These are phyloP conservation scores for Drosophila cracens DNA, from an alignment of 2,888 invertebrate species.

Conservation along the genomic window DNA sequence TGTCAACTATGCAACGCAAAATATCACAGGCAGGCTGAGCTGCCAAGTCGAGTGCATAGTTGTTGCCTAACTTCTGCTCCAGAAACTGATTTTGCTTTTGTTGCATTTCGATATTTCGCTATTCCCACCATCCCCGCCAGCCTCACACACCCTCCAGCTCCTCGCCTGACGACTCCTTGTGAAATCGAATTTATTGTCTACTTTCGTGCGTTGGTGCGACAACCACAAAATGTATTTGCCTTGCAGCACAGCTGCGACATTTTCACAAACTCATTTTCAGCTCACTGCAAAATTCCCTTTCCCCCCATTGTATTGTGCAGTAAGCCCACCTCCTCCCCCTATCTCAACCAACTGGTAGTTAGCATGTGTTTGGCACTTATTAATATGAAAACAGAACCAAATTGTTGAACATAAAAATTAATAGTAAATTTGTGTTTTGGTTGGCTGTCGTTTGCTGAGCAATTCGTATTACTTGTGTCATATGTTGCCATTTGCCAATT, in stretches of 20 bases:
- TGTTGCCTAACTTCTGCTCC: constrained; percentile 49
- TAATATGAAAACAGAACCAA: constrained; percentile 59
- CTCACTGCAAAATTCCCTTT: constrained; percentile 11
- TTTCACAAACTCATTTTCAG: constrained; percentile 51
- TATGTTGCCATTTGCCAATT: constrained; percentile 29
- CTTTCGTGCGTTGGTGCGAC: constrained; percentile 59
- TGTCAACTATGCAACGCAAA: constrained; percentile 61
- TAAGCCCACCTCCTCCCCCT: neutral
- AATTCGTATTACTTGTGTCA: constrained; percentile 9
- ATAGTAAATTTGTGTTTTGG: constrained; percentile 64
- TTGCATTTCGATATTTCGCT: constrained; percentile 39
- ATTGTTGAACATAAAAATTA: constrained; percentile 58
- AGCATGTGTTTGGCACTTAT: constrained; percentile 70
- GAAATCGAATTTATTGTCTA: constrained; percentile 78
- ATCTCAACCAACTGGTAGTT: constrained; percentile 26
- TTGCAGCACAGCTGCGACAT: constrained; percentile 69
- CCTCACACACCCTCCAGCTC: neutral
- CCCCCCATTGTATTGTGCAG: neutral
- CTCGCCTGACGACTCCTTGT: neutral
- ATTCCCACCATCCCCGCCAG: neutral
- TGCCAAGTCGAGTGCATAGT: constrained; percentile 60
- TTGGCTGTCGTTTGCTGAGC: constrained; percentile 5
- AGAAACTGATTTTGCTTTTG: constrained; percentile 22
- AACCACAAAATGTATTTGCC: constrained; percentile 75
- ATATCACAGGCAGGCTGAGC: constrained; percentile 60